Percentiles rank a stretch among this genome's conserved stretches.
phyloP scores from a whole-genome alignment of 2,797 vertebrate species.

The Artibeus jamaicensis region DNA sequence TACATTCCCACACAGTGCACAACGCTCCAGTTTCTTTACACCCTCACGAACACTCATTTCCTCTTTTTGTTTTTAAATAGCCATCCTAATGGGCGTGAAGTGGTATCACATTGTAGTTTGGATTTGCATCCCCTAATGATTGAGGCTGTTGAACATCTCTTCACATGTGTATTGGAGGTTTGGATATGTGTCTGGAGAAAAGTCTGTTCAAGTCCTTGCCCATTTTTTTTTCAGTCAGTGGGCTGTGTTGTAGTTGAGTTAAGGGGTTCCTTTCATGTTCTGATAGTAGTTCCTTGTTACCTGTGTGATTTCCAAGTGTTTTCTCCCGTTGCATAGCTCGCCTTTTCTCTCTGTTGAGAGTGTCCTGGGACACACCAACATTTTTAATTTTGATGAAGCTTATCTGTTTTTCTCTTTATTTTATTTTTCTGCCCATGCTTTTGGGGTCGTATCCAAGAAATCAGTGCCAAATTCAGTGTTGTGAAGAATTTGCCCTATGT shows the following conservation, averaged over 20 bases:
- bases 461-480: background rate
- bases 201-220: background rate
- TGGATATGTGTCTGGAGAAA: background rate
- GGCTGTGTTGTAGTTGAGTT: background rate
- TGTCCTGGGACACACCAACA: background rate
- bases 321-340: background rate
- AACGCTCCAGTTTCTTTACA: background rate
- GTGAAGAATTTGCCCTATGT: background rate
- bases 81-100: background rate
- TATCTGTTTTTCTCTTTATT: background rate
- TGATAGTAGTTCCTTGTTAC: background rate
- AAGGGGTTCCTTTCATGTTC: background rate
- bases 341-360: background rate
- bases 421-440: background rate
- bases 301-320: background rate
- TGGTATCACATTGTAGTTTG: background rate
- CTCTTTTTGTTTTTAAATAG: background rate
- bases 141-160: background rate
- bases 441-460: background rate
- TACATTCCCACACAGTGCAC: background rate
- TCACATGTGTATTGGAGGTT: background rate
- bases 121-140: background rate
- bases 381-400: background rate
- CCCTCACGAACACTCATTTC: background rate
- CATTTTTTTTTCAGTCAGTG: background rate